Conservation (phyloP, 2,888 invertebrate species). For the Pollenia amentaria region DNA sequence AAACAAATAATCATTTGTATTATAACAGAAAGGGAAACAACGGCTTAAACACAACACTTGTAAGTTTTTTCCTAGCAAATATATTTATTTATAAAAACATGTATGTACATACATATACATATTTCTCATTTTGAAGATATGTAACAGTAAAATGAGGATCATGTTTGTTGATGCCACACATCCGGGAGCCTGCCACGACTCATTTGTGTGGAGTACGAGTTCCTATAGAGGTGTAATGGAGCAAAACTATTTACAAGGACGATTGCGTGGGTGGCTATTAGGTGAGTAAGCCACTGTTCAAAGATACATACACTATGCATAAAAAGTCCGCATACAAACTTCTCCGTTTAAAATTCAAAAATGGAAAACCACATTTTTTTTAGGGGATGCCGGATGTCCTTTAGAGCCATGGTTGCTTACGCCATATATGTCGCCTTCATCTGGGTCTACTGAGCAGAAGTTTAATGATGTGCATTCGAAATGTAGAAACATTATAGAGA, state of each 20-base stretch:
- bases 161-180: background rate
- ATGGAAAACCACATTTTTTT: background rate
- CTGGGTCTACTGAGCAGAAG: background rate
- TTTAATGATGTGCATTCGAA: slow-evolving; percentile 2
- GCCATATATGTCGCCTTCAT: slow-evolving; percentile 2
- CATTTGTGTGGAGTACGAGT: slow-evolving; percentile 7
- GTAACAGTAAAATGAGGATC: slow-evolving; percentile 12
- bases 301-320: background rate
- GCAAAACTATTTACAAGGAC: background rate
- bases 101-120: too few relatives aligned
- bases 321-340: background rate
- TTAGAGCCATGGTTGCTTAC: slow-evolving; percentile 2
- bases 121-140: background rate
- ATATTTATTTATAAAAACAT: too few relatives aligned
- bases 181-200: slow-evolving; percentile 9
- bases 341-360: background rate
- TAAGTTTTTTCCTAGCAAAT: background rate
- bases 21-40: slow-evolving; percentile 9
- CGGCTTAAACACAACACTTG: background rate
- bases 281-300: background rate
- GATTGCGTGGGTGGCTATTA: background rate
- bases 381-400: background rate
- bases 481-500: background rate
- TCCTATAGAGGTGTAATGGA: background rate
- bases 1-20: background rate